Conservation (phyloP, 2,797 vertebrate genomes). For the Microctenopoma steveboyesi region DNA sequence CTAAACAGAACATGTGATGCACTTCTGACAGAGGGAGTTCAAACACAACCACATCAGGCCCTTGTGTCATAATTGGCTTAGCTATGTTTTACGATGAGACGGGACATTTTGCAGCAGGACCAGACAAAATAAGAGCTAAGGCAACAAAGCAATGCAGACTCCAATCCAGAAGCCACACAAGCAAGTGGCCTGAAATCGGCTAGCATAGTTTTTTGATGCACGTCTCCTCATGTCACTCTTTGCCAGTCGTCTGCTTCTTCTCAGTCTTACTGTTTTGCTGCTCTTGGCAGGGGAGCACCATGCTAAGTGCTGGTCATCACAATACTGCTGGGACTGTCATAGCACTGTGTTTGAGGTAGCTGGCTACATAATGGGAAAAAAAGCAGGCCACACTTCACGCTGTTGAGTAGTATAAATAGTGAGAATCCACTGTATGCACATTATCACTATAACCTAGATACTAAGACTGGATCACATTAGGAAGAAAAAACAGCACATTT, state of each 20-base stretch:
- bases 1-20: neutral
- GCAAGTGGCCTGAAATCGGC: neutral
- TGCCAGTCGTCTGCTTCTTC: constrained; percentile 8
- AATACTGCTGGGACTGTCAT: constrained; percentile 11
- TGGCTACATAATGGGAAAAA: neutral
- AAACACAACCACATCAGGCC: neutral
- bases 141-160: neutral
- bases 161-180: neutral
- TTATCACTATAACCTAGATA: neutral
- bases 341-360: neutral
- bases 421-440: neutral
- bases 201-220: neutral
- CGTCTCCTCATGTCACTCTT: constrained; percentile 1
- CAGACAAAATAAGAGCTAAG: neutral
- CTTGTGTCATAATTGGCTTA: neutral
- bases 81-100: neutral
- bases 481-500: neutral
- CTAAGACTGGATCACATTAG: neutral
- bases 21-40: neutral
- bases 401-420: neutral
- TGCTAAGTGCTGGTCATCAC: constrained; percentile 21
- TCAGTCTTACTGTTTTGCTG: neutral
- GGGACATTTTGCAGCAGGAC: neutral
- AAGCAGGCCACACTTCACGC: neutral
- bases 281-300: constrained; percentile 4